Base-by-base conservation (phyloP, 1,140 invertebrate species). In the Wasmannia auropunctata region DNA sequence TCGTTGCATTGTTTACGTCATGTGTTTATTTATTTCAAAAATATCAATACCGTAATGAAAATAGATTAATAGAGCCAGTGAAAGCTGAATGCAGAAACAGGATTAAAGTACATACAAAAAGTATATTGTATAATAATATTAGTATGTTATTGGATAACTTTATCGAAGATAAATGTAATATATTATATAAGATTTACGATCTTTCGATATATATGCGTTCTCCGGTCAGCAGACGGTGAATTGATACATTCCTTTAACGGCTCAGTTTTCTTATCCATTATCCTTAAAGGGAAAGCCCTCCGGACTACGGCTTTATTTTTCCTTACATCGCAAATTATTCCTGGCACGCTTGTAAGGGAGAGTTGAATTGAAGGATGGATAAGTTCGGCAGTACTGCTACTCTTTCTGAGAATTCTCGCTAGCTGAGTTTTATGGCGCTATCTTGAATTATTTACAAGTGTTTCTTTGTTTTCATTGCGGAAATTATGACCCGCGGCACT, bases 171-270 rank as follows among this genome's bases (percentile, higher is more conserved):
- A 62, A 62, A 25, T 14, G 8, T 19, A 31, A 10, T 7, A 54
- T 62, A 63, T 56, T n/a, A n/a, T n/a, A n/a, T n/a, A n/a, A n/a
- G 54, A 87, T 87, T 76, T 60, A 62, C 40, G 67, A 87, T 49
- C 11, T 43, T 37, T 28, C 22, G 34, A 60, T 74, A 8, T 74
- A 8, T 54, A 49, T 2, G 31, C n/a, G 7, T 49, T 63, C 54
- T 72, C 62, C 31, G n/a, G 56, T 77, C 89, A 90, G 88, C 76
- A 62, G 87, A 87, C 70, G 80, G 88, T 85, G 91, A 93, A 92
- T 92, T 91, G 92, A 92, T 93, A 91, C 81, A 83, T 90, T 86
- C 37, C 51, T 80, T 86, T 63, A 85, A 69, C 31, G 63, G 74
- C 28, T 63, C 31, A 56, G 28, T 28, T 69, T 87, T 58, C 70